Evolutionary conservation across 2,888 invertebrate species (phyloP), one percentile per base, ranked within the genome.

Genomic region (Ctena decussata): DNA sequence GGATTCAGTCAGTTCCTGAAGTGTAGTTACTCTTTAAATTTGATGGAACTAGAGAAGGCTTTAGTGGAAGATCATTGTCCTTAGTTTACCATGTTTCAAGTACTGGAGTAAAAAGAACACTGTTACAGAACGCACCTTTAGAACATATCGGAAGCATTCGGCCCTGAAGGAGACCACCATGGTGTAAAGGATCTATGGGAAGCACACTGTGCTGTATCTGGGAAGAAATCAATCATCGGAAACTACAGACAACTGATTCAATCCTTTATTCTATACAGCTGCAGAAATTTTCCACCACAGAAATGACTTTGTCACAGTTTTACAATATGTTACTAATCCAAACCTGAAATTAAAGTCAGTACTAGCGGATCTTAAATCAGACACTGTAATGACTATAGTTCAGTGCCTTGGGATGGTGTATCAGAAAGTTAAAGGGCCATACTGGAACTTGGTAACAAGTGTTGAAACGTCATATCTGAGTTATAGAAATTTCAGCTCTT

Each of bases 201-300:
- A 49, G 80, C 86, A 0, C 74, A 84, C 57, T 90, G 90, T 57
- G n/a, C 65, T 18, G 76, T n/a, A 35, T 69, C 77, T 35, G 86
- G 85, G 24, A 35, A 85, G 11, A 90, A 88, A 37, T 89, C 84
- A 0, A 0, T 70, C 6, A 88, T 88, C 24, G 84, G 86, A 27
- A 89, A 89, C 32, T 89, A 87, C 53, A 8, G 84, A 87, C 21
- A 90, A 89, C 46, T 39, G 86, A 15, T 87, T 89, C 39, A 46
- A 46, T 46, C 18, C 46, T 3, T 21, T 46, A 15, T 46, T 46
- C 21, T n/a, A 46, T 15, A 46, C 46, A 46, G 12, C 46, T 21
- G 46, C 46, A 12, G 46, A 46, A 18, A 21, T 46, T 18, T 12
- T 46, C 21, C 3, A 21, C 6, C 46, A 46, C 21, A 5, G 46